Evolutionary conservation across 2,888 invertebrate genomes (phyloP).

Genomic region (Scaptomyza parva): DNA sequence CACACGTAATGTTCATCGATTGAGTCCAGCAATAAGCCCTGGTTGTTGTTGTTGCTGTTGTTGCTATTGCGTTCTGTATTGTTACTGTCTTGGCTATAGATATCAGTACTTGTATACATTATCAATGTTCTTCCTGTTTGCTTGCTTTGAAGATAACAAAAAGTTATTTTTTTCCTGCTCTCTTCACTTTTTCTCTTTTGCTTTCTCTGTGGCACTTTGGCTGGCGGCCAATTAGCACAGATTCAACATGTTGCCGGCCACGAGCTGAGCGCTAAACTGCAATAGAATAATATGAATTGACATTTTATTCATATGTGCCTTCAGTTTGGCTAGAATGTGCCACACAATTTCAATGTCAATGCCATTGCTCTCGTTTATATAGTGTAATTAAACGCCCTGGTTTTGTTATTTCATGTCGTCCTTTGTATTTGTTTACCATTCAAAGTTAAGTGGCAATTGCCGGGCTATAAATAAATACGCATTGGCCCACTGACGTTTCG

Average conservation of each 20-base stretch:
- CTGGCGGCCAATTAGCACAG: slow-evolving; percentile 57
- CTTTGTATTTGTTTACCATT: slow-evolving; percentile 15
- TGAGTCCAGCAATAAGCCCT: slow-evolving; percentile 28
- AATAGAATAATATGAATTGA: slow-evolving; percentile 38
- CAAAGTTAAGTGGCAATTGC: slow-evolving; percentile 15
- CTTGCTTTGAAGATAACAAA: slow-evolving; percentile 7
- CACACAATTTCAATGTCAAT: slow-evolving; percentile 45
- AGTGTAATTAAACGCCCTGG: neutral
- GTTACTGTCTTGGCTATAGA: slow-evolving; percentile 6
- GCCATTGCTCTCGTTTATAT: slow-evolving; percentile 15
- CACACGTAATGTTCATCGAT: slow-evolving; percentile 74
- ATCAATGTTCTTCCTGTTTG: slow-evolving; percentile 1
- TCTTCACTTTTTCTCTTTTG: slow-evolving; percentile 6
- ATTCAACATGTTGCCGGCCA: slow-evolving; percentile 58
- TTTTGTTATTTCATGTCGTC: neutral
- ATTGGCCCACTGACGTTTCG: slow-evolving; percentile 12
- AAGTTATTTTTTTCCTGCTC: slow-evolving; percentile 6
- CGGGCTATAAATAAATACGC: slow-evolving; percentile 41
- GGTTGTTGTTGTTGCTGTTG: slow-evolving; percentile 14
- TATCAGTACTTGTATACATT: slow-evolving; percentile 47
- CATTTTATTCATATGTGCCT: slow-evolving; percentile 39
- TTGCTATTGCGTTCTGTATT: slow-evolving; percentile 3
- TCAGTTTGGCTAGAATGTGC: slow-evolving; percentile 6
- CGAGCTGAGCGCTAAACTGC: slow-evolving; percentile 47
- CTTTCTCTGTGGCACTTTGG: slow-evolving; percentile 35